Evolutionary conservation across 2,797 vertebrate species (phyloP).

Genomic region (Hapalemur alaotrensis): DNA sequence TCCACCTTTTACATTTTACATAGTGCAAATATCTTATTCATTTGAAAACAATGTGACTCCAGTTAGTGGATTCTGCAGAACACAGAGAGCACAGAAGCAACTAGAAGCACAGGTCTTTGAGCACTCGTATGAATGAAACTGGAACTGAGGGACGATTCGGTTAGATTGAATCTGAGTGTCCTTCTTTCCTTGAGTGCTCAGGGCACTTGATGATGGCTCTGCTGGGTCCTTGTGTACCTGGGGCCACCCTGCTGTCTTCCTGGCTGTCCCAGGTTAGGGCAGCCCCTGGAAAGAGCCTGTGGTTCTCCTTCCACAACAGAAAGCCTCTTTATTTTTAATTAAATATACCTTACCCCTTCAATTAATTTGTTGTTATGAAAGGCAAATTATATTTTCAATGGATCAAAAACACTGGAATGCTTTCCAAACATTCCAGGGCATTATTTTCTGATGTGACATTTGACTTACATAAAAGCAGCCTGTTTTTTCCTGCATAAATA

Average conservation of each 20-base stretch:
- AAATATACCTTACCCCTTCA: not conserved
- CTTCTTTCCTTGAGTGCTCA: not conserved
- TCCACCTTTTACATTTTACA: not conserved
- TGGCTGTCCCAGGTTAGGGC: rapidly evolving
- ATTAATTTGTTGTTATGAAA: conserved; percentile 69
- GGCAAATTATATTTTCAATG: not conserved
- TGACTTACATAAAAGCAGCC: conserved; percentile 78
- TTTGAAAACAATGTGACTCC: not conserved
- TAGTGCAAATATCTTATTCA: not conserved
- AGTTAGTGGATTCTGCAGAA: not conserved
- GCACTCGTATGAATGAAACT: rapidly evolving
- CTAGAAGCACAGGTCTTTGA: not conserved
- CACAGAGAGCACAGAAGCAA: not conserved
- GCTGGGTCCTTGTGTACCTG: too few relatives aligned
- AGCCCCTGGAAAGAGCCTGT: not conserved
- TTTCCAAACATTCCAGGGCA: conserved; percentile 77
- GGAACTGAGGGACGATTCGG: rapidly evolving
- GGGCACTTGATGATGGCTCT: not conserved
- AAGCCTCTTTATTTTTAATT: not conserved
- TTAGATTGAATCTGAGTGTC: too few relatives aligned
- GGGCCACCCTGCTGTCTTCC: not conserved
- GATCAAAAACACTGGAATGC: conserved; percentile 58
- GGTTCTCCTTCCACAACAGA: not conserved
- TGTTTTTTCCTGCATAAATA: conserved; percentile 59
- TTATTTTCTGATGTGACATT: conserved; percentile 81